Evolutionary conservation across 2,888 invertebrate species (phyloP).

Genomic region (Amaurobius ferox): DNA sequence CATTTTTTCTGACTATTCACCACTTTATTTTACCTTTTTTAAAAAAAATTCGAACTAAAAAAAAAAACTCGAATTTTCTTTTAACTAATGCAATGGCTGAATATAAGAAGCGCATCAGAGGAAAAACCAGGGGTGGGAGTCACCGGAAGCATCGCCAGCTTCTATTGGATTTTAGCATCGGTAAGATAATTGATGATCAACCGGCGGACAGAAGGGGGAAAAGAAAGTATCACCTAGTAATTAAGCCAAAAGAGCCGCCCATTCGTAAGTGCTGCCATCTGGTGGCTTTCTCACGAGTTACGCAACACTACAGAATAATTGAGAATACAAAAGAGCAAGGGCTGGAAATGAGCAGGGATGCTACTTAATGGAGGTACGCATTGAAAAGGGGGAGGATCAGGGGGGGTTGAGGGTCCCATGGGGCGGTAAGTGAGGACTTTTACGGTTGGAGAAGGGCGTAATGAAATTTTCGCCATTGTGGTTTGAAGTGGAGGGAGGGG

Average conservation of each 20-base stretch:
- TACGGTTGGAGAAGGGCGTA: constrained; percentile 1
- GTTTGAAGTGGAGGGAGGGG: background rate
- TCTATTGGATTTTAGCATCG: constrained; percentile 68
- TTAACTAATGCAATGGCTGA: constrained; percentile 10
- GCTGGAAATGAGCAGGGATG: background rate
- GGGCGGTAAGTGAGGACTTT: background rate
- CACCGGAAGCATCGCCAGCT: constrained; percentile 59
- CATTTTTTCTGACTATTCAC: background rate
- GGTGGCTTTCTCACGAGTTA: constrained; percentile 67
- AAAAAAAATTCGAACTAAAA: background rate
- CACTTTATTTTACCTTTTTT: too few relatives aligned
- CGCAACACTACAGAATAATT: constrained; percentile 66
- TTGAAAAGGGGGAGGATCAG: background rate
- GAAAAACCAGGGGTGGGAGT: constrained; percentile 23
- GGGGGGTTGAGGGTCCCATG: background rate
- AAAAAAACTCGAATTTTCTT: background rate
- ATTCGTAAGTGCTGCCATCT: constrained; percentile 46
- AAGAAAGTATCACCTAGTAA: constrained; percentile 51
- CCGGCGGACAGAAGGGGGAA: background rate
- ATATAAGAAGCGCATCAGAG: background rate
- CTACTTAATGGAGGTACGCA: constrained; percentile 43
- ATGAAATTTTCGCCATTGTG: constrained; percentile 15
- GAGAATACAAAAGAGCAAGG: constrained; percentile 32
- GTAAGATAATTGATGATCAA: constrained; percentile 66
- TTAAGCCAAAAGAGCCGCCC: constrained; percentile 66